Conservation (phyloP, 2,888 invertebrate species). For the Sycophila texana region DNA sequence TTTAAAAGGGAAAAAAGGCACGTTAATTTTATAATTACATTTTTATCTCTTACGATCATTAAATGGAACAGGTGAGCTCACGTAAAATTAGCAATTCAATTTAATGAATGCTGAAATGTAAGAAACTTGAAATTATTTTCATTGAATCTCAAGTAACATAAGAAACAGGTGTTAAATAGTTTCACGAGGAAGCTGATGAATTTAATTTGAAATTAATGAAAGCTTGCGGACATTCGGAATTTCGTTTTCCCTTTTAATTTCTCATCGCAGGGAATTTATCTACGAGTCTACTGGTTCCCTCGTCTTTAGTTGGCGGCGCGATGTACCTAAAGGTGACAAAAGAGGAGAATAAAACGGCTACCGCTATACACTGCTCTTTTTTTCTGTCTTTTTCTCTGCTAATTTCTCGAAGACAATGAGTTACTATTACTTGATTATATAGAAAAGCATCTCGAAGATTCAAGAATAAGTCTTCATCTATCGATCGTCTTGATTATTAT, state of each 20-base stretch:
- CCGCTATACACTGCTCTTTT: background rate
- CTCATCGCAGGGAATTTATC: conserved; percentile 3
- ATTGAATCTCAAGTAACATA: too few relatives aligned
- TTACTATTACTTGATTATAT: conserved; percentile 22
- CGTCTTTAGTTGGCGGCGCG: background rate
- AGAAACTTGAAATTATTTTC: too few relatives aligned
- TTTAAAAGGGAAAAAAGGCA: too few relatives aligned
- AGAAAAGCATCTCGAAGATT: background rate
- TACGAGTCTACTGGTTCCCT: background rate
- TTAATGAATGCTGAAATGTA: too few relatives aligned
- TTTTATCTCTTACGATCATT: too few relatives aligned
- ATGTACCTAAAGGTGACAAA: conserved; percentile 28
- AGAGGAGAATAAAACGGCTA: background rate
- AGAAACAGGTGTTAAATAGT: too few relatives aligned
- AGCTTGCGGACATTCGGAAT: conserved; percentile 16
- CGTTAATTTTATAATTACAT: too few relatives aligned
- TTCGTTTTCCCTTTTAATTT: conserved; percentile 19
- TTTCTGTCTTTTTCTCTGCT: conserved; percentile 7
- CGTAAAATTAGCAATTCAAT: too few relatives aligned
- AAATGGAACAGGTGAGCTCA: too few relatives aligned
- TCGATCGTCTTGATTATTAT: conserved; percentile 16
- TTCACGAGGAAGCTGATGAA: too few relatives aligned
- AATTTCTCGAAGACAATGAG: background rate
- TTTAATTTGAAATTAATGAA: background rate
- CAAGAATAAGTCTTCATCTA: background rate